Evolutionary conservation across 2,797 vertebrate species (phyloP), one percentile per base, ranked within the genome.

Genomic region (Siniperca undulata): DNA sequence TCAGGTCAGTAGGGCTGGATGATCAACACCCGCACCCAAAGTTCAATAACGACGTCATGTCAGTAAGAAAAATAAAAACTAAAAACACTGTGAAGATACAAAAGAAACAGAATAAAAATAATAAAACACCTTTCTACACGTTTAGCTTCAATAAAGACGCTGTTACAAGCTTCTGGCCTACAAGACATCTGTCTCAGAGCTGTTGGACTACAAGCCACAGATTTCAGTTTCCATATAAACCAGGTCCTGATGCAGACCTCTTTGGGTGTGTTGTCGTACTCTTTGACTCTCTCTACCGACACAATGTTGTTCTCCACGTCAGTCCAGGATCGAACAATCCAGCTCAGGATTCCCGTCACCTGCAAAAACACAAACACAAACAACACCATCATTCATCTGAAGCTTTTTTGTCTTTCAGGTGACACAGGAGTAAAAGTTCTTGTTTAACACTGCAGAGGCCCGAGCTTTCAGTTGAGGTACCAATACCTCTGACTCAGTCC

Each of bases 221-320:
- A 53, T 64, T 22, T 14, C 16, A 65, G n/a, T 50, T 40, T 64
- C n/a, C 12, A 27, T 27, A 16, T 27, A 19, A 69, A 40, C 16
- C 24, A 52, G 17, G 13, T n/a, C 8, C 9, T 7, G 4, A 13
- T 62, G 30, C 71, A 12, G 30, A 86, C 97, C 96, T 98, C 97
- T 91, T 98, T 98, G 10, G 95, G 91, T 0, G 95, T 96, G 52
- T 20, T 78, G 1, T 86, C 78, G 0, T 98, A 99, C 81, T 98
- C 97, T 69, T 95, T 96, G 62, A 98, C 91, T 78, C 97, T 95
- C 77, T 99, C 98, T 72, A 99, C 97, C 0, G 97, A 96, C 65
- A 98, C 96, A 9, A 97, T 96, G 93, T 96, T 98, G 88, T 96
- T 98, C 84, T 98, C 97, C 60, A 97, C 90, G 9, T 98, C 97